A percentile compares a stretch with the other conserved stretches of the same genome.
Evolutionary conservation across 1,140 invertebrate genomes (phyloP).

Genomic region (Lasaia peninsularis): DNA sequence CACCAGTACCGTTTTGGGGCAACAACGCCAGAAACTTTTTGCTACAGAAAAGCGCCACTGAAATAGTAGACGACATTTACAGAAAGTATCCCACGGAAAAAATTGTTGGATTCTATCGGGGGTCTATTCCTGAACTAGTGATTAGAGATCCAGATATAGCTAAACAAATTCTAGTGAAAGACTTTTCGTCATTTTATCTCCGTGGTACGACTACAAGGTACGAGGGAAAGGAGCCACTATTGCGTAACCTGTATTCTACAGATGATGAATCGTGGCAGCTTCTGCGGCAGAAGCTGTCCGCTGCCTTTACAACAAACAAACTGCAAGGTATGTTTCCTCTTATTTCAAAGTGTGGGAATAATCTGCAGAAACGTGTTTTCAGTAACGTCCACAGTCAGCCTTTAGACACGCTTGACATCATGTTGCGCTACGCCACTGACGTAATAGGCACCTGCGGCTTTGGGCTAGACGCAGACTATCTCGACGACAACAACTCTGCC

Average conservation of each 20-base stretch:
- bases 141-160: constrained; percentile 77
- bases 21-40: constrained; percentile 33
- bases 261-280: constrained; percentile 73
- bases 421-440: constrained; percentile 63
- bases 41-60: constrained; percentile 27
- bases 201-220: constrained; percentile 28
- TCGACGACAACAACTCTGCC: constrained; percentile 35
- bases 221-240: constrained; percentile 44
- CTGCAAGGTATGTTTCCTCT: constrained; percentile 74
- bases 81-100: constrained; percentile 36
- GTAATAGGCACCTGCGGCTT: constrained; percentile 20
- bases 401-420: constrained; percentile 54
- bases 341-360: constrained; percentile 45
- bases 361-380: constrained; percentile 34
- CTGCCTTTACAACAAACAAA: constrained; percentile 78
- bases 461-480: constrained; percentile 41
- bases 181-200: constrained; percentile 76
- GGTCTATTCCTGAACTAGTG: constrained; percentile 60
- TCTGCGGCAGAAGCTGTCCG: constrained; percentile 75
- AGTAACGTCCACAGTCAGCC: constrained; percentile 12
- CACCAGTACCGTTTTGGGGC: constrained; percentile 54
- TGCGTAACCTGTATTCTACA: constrained; percentile 39
- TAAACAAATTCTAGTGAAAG: constrained; percentile 75
- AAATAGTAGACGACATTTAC: constrained; percentile 34
- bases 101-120: constrained; percentile 38